These are phyloP conservation scores for Nymphicus hollandicus DNA, from an alignment of 2,113 vertebrate genomes.

Conservation along the genomic window DNA sequence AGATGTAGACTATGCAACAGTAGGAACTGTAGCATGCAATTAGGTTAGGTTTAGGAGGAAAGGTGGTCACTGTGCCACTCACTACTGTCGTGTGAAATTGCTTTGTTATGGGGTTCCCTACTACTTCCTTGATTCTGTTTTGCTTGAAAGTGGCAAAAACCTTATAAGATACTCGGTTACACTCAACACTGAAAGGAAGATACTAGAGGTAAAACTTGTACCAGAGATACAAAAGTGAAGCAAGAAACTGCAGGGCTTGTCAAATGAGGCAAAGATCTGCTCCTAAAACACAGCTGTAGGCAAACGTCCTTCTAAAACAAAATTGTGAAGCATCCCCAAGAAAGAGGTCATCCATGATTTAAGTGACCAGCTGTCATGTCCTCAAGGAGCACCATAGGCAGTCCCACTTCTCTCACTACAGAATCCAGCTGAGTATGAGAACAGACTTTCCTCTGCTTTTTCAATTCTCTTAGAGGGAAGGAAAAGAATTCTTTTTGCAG, in stretches of 20 bases:
- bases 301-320: neutral
- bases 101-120: neutral
- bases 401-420: neutral
- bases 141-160: neutral
- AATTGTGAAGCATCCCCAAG: neutral
- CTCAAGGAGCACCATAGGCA: neutral
- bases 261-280: neutral
- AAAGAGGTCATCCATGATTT: neutral
- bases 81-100: neutral
- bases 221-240: neutral
- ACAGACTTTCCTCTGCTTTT: neutral
- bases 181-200: neutral
- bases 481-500: neutral
- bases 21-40: neutral
- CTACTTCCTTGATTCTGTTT: neutral
- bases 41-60: neutral
- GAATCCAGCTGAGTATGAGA: neutral
- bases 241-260: neutral
- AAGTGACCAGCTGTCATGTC: neutral
- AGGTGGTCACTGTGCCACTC: neutral
- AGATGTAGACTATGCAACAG: neutral
- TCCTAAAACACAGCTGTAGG: neutral
- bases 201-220: neutral
- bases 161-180: neutral
- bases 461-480: neutral